phyloP scores from a whole-genome alignment of 2,113 vertebrate genomes.

The Perccottus glenii region DNA sequence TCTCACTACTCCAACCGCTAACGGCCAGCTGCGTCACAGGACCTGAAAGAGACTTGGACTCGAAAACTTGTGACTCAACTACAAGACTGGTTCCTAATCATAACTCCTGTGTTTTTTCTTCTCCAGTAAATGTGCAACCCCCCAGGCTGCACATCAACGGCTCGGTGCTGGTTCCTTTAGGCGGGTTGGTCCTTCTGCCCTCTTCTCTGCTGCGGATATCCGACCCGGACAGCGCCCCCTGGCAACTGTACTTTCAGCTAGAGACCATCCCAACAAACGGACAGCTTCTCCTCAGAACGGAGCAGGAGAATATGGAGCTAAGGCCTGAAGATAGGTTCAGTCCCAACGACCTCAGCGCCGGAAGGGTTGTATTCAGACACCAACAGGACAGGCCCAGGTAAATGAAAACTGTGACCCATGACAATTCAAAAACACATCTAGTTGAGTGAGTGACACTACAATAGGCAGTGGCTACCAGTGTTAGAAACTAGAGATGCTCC shows the following conservation, averaged over 20 bases:
- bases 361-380: constrained; percentile 84
- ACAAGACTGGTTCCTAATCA: too few species aligned
- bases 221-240: constrained; percentile 57
- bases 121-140: constrained; percentile 73
- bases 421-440: too few species aligned
- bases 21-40: too few species aligned
- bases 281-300: constrained; percentile 61
- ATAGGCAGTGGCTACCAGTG: too few species aligned
- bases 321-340: constrained; percentile 78
- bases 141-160: constrained; percentile 74
- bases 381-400: constrained; percentile 83
- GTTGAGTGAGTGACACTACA: too few species aligned
- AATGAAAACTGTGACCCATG: constrained; percentile 15
- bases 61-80: too few species aligned
- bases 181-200: constrained; percentile 75
- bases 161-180: constrained; percentile 83
- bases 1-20: too few species aligned
- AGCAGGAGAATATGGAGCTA: constrained; percentile 50
- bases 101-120: neutral
- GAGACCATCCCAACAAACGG: constrained; percentile 80
- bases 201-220: constrained; percentile 72
- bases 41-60: too few species aligned
- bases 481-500: too few species aligned
- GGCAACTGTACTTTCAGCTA: constrained; percentile 77
- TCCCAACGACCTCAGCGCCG: constrained; percentile 77